These are phyloP conservation scores for Phylloscopus whistleri DNA, from an alignment of 2,113 vertebrate genomes.

Conservation along the genomic window DNA sequence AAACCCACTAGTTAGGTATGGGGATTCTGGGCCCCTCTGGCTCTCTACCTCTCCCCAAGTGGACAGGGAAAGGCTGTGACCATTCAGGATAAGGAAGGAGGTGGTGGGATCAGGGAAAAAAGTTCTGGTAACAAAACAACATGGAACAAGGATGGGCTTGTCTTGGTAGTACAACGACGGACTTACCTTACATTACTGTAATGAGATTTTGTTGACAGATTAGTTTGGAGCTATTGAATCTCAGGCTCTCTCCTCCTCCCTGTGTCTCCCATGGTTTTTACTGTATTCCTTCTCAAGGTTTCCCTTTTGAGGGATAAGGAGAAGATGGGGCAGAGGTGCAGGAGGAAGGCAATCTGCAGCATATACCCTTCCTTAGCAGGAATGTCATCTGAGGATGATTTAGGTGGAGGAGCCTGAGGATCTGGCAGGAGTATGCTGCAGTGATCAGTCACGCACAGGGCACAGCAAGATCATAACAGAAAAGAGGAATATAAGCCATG, in stretches of 20 bases:
- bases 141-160: conserved; percentile 44
- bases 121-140: background rate
- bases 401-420: background rate
- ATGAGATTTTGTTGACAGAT: conserved; percentile 63
- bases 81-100: background rate
- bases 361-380: background rate
- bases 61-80: background rate
- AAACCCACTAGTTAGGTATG: background rate
- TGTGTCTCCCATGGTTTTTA: background rate
- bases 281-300: background rate
- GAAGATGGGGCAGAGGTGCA: background rate
- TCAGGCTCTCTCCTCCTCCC: background rate
- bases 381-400: background rate
- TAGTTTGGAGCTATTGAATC: conserved; percentile 24
- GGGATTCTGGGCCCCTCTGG: background rate
- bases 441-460: background rate
- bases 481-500: background rate
- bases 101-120: background rate
- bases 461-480: rapidly evolving
- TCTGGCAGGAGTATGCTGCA: background rate
- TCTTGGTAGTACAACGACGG: background rate
- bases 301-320: background rate
- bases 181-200: background rate
- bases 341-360: background rate
- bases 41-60: background rate